Evolutionary conservation across 1,140 invertebrate genomes (phyloP), one percentile per base, ranked within the genome.

Genomic region (Papilio glaucus): DNA sequence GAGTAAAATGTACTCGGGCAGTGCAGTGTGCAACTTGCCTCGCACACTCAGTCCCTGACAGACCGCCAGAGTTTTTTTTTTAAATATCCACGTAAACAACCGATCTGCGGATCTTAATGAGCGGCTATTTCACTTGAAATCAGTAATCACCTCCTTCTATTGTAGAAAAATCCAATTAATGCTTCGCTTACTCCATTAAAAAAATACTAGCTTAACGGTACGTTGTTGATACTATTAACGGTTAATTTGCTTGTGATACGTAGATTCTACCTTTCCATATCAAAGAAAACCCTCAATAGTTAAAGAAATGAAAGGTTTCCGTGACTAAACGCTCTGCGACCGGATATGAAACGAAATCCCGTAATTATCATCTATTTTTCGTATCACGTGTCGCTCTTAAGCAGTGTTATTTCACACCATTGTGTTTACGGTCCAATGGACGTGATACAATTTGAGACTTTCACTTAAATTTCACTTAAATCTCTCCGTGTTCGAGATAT

Each of bases 371-470:
- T 75, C 69, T 63, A 76, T 41, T 72, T 72, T 71, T 76, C 71
- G 53, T 72, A 49, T 41, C 67, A 69, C 67, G 67, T 69, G 67
- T 69, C 67, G 42, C 67, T 69, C 67, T 73, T 72, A 75, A 38
- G 41, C 68, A 72, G 29, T 72, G 49, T 71, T 63, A 75, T 72
- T 49, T 53, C 49, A 69, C 18, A 49, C 72, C 41, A 78, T 76
- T 79, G 74, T 76, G 60, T 76, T 73, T 60, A 70, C 73, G 57
- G 49, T 67, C 76, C 71, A 77, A 72, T 74, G 73, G 72, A 70
- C 70, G 72, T 72, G 61, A 68, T 62, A 72, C 68, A 73, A 73
- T 72, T 72, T 45, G 42, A 72, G 39, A 72, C 63, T 75, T 68
- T 75, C 73, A 62, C 72, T 72, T 62, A 65, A 68, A 69, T 69